Percentiles rank a stretch among this genome's conserved stretches.
Conservation (phyloP, 2,888 invertebrate genomes). For the Tenthredo mesomela region DNA sequence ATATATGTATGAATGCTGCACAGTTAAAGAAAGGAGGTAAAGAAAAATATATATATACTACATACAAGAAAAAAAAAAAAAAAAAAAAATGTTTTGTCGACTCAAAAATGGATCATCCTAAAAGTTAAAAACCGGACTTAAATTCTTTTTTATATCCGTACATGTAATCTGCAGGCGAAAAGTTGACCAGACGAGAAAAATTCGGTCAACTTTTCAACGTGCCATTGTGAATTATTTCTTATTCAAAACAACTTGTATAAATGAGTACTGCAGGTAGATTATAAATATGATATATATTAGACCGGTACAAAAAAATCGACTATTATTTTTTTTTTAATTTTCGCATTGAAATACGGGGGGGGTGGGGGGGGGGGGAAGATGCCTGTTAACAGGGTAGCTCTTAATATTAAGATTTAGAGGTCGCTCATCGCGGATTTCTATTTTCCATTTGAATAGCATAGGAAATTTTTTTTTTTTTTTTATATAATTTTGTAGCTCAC, state of each 20-base stretch:
- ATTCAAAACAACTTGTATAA: background rate
- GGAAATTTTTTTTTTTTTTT: too few relatives aligned
- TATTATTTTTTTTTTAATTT: too few relatives aligned
- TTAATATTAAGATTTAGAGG: too few relatives aligned
- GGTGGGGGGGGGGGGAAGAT: too few relatives aligned
- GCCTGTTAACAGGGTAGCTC: too few relatives aligned
- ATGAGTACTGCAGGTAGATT: background rate
- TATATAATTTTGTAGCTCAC: too few relatives aligned
- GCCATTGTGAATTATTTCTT: background rate
- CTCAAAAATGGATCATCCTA: background rate
- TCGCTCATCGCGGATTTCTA: too few relatives aligned
- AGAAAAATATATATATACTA: too few relatives aligned
- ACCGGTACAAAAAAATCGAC: too few relatives aligned
- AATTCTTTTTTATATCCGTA: background rate
- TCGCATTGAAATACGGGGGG: too few relatives aligned
- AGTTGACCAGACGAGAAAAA: background rate
- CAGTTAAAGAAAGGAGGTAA: background rate
- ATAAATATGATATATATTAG: too few relatives aligned
- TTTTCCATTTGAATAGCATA: too few relatives aligned
- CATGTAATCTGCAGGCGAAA: background rate
- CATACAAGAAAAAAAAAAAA: background rate
- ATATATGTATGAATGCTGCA: background rate
- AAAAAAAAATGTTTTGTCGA: background rate
- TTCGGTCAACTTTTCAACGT: background rate
- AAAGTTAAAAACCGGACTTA: background rate